Evolutionary conservation across 2,113 vertebrate species (phyloP).

Genomic region (Clarias macrocephalus): DNA sequence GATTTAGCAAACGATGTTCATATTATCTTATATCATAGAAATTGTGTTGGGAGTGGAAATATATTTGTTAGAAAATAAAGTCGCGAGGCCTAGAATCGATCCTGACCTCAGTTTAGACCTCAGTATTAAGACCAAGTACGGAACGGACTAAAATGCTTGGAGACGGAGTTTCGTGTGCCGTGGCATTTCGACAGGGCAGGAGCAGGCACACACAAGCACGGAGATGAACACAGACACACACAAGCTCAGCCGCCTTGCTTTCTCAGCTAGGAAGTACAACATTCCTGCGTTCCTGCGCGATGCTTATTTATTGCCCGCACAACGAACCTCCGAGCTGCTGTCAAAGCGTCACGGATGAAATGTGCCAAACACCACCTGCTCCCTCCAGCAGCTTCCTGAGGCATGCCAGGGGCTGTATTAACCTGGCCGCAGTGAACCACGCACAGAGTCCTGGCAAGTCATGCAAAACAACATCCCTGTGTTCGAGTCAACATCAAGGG

Average conservation of each 20-base stretch:
- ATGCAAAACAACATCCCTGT: background rate
- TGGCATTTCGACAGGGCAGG: conserved; percentile 3
- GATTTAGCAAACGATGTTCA: background rate
- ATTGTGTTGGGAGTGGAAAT: background rate
- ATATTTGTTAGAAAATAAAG: background rate
- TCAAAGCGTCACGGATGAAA: conserved; percentile 42
- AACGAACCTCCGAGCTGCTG: conserved; percentile 24
- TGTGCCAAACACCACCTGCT: conserved; percentile 49
- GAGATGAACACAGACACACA: background rate
- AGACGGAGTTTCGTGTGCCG: background rate
- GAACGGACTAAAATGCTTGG: background rate
- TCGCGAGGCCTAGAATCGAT: background rate
- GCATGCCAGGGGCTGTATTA: conserved; percentile 45
- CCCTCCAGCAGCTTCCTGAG: conserved; percentile 13
- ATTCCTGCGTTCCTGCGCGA: conserved; percentile 23
- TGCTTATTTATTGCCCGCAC: conserved; percentile 38
- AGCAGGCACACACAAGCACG: background rate
- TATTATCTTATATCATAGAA: background rate
- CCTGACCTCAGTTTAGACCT: background rate
- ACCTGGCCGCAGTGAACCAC: conserved; percentile 1
- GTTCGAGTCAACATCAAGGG: background rate
- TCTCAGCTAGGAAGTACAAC: background rate
- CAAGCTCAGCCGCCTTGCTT: background rate
- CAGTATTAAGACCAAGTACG: background rate
- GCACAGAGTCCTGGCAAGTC: background rate